These are phyloP conservation scores for Musca vetustissima DNA, from an alignment of 1,140 invertebrate genomes.

Conservation along the genomic window DNA sequence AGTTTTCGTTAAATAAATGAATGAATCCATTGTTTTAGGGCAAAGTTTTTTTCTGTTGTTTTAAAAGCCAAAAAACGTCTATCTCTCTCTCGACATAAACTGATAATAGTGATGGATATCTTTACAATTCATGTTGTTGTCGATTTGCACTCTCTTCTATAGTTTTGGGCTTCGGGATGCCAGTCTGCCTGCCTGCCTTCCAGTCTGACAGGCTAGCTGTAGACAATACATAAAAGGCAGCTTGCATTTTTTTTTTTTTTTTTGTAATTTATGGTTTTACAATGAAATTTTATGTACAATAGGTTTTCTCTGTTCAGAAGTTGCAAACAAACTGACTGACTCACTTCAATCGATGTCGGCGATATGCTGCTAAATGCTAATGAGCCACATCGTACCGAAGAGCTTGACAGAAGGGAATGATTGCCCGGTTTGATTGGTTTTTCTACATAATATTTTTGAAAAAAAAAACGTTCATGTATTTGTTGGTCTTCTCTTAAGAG, in stretches of 20 bases:
- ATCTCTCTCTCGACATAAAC: background rate
- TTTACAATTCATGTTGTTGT: background rate
- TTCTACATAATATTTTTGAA: no score
- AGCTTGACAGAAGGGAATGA: no score
- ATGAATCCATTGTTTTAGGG: conserved; percentile 14
- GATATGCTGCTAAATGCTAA: no score
- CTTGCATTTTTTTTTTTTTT: background rate
- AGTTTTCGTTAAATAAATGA: conserved; percentile 1
- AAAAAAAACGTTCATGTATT: no score
- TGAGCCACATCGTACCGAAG: no score
- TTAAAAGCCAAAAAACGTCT: background rate
- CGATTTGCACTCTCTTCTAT: background rate
- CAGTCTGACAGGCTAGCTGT: no score
- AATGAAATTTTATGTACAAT: conserved; percentile 1
- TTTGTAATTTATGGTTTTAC: conserved; percentile 14
- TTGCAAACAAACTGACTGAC: no score
- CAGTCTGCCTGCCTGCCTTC: no score
- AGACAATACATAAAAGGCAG: no score
- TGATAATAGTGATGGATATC: conserved; percentile 17
- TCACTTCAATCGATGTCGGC: no score
- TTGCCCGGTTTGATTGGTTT: no score
- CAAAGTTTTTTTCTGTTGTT: background rate
- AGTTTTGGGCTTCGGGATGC: background rate
- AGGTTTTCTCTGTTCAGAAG: background rate
- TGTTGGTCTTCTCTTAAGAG: no score